Evolutionary conservation across 2,797 vertebrate genomes (phyloP), one percentile per base, ranked within the genome.

Genomic region (Rhincodon typus): DNA sequence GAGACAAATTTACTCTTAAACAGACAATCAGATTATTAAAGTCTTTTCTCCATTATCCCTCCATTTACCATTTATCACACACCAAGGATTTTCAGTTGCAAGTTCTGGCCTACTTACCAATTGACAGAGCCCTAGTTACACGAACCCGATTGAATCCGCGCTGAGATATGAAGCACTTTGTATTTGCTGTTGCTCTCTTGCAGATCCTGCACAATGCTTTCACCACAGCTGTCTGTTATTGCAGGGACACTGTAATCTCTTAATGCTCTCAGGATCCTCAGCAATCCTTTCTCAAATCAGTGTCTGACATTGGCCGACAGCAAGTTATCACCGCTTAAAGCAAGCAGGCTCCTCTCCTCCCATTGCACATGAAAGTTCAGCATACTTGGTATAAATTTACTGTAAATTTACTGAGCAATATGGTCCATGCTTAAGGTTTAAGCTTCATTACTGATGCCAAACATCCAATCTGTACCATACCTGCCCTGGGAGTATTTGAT

Each of bases 211-310:
- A 7, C 79, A 90, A 53, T 90, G 90, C 7, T 93, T 93, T 42
- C 90, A 93, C 34, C 90, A 93, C 90, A 69, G 62, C 62, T 93
- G 90, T 23, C 19, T 12, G 62, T 42, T 46, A 84, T 38, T 84
- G 62, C n/a, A 25, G 4, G 46, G 50, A 77, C 6, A 46, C 21
- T 30, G 50, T 95, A 95, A 95, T 95, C 94, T 46, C 27, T 95
- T 95, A 74, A 95, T 95, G 46, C 50, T 95, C 94, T 95, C 70
- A 95, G 50, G 50, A 95, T 95, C 70, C 70, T 53, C 70, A 72
- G 42, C 93, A 95, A 74, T 53, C 42, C 94, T n/a, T 19, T 53
- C 70, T 72, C 67, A 94, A 70, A 67, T 42, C 27, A n/a, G 10
- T 27, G 13, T 69, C n/a, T n/a, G 67, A 38, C 90, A 93, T 10